These are phyloP conservation scores for Fabriciana adippe DNA, from an alignment of 2,888 invertebrate genomes.

Conservation along the genomic window DNA sequence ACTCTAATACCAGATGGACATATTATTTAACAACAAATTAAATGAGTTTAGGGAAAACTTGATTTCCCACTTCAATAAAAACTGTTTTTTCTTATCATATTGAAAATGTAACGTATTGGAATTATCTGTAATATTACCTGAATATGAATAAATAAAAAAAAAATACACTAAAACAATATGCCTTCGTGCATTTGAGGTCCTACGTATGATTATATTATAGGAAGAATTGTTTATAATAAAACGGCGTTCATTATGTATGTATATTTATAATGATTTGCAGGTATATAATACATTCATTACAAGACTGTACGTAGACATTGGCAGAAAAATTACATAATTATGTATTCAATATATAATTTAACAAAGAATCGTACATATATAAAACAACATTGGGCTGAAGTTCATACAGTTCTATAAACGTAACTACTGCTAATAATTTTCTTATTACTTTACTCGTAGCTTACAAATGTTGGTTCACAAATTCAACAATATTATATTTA, in stretches of 20 bases:
- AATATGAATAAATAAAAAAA: too few relatives aligned
- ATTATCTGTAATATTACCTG: too few relatives aligned
- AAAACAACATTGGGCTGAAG: constrained; percentile 23
- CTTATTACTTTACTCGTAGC: constrained; percentile 46
- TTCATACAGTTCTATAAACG: constrained; percentile 44
- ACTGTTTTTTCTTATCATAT: too few relatives aligned
- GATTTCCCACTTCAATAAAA: too few relatives aligned
- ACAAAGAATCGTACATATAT: constrained; percentile 19
- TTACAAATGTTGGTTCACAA: constrained; percentile 69
- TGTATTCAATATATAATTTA: constrained; percentile 32
- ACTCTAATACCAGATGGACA: too few relatives aligned
- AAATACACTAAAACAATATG: too few relatives aligned
- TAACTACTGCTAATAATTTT: constrained; percentile 43
- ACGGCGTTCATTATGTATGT: constrained; percentile 50
- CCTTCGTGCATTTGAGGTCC: not conserved
- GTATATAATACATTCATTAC: constrained; percentile 69
- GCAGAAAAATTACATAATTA: constrained; percentile 36
- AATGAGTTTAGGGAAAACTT: too few relatives aligned
- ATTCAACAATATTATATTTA: constrained; percentile 77
- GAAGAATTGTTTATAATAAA: constrained; percentile 37
- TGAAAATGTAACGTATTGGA: too few relatives aligned
- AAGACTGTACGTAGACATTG: constrained; percentile 58
- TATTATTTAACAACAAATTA: too few relatives aligned
- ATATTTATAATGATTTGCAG: constrained; percentile 71
- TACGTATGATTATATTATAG: not conserved